phyloP scores from a whole-genome alignment of 1,140 invertebrate species.

The Linepithema humile region DNA sequence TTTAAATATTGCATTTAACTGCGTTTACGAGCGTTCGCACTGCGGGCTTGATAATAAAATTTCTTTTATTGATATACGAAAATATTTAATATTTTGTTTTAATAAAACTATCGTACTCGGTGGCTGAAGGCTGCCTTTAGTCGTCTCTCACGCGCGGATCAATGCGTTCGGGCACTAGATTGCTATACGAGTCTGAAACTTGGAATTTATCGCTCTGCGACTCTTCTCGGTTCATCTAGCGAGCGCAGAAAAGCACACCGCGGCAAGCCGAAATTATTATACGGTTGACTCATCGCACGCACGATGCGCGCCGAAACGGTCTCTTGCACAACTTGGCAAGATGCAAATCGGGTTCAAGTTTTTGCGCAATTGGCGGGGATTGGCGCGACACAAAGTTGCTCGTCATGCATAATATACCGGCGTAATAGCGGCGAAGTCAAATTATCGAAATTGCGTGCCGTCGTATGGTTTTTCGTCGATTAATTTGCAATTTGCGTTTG shows the following conservation, averaged over 20 bases:
- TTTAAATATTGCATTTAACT: not conserved
- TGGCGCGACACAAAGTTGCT: constrained; percentile 23
- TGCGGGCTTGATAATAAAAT: not conserved
- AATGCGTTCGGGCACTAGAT: not conserved
- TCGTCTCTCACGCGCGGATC: not conserved
- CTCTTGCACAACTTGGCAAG: constrained; percentile 69
- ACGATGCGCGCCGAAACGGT: constrained; percentile 19
- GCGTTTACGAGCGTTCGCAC: not conserved
- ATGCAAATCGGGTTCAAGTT: constrained; percentile 66
- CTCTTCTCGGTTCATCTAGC: not conserved
- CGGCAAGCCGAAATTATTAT: constrained; percentile 61
- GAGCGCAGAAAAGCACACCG: not conserved
- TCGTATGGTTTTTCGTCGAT: not conserved
- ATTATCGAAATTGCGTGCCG: not conserved
- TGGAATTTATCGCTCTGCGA: not conserved
- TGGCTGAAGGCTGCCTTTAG: not conserved
- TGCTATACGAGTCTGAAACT: no score
- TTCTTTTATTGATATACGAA: not conserved
- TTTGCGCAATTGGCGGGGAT: constrained; percentile 65
- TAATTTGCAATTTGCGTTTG: not conserved
- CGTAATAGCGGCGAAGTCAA: not conserved
- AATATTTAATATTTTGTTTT: not conserved
- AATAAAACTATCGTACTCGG: not conserved
- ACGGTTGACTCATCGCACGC: constrained; percentile 48
- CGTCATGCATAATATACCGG: not conserved